Evolutionary conservation across 2,888 invertebrate species (phyloP), one percentile per base, ranked within the genome.

Genomic region (Flabesymbios commensalis): DNA sequence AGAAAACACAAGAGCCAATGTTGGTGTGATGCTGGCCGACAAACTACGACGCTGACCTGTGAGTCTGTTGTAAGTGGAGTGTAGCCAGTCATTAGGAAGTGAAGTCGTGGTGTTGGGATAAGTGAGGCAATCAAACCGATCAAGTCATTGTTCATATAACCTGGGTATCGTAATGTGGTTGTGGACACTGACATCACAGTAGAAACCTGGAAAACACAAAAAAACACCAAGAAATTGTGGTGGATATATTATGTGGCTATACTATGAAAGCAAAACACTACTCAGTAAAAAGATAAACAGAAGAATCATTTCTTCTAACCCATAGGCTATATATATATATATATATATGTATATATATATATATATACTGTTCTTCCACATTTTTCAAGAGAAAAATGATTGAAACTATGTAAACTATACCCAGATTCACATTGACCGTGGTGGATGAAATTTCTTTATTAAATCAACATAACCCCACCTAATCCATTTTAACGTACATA

Each of bases 181-280:
- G 98, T 99, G 71, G 94, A 93, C 36, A 95, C 94, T 33, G 96
- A 95, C 98, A 99, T 98, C 55, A 99, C 98, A 2, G 95, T 97
- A 14, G 96, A 96, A 0, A 98, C 84, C 83, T 84, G 63, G 24
- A 60, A 55, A 51, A 32, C 48, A 17, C 19, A 42, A n/a, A n/a
- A n/a, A n/a, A n/a, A n/a, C n/a, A n/a, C n/a, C n/a, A n/a, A n/a
- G n/a, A n/a, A n/a, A n/a, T n/a, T n/a, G n/a, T n/a, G 3, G 14
- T 2, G 24, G n/a, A 3, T 26, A 29, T 7, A 10, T 24, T 10
- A 1, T 1, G 10, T 10, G 7, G 17, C n/a, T 7, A 24, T 28
- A 45, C 47, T 10, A 10, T 19, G 7, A 45, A 7, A 14, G 47
- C 10, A 7, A 45, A 10, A 14, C 10, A 10, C 24, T 3, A 1